Conservation (phyloP, 2,797 vertebrate genomes). For the Bradypus variegatus region DNA sequence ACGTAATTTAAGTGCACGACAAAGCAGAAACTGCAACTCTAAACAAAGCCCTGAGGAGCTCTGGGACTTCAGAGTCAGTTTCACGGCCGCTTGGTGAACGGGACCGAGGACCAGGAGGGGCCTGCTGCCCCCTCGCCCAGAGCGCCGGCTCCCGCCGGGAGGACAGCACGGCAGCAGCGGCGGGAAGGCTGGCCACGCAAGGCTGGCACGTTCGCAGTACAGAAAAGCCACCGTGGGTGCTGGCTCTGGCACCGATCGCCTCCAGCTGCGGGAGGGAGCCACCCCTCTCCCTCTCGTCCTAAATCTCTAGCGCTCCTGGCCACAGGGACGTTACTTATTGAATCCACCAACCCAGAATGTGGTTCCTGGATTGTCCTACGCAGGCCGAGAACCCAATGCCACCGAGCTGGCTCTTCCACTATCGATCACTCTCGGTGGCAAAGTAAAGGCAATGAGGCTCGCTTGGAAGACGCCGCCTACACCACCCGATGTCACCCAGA, state of each 20-base stretch:
- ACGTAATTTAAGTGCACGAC: rapidly evolving
- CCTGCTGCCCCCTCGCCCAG: too few species aligned
- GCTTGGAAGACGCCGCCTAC: neutral
- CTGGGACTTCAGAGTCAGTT: neutral
- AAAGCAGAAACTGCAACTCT: neutral
- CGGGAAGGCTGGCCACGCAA: too few species aligned
- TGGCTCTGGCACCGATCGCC: rapidly evolving
- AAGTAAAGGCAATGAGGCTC: rapidly evolving
- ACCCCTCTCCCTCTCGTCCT: neutral
- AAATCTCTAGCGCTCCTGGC: too few species aligned
- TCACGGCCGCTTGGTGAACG: too few species aligned
- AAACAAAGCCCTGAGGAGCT: rapidly evolving
- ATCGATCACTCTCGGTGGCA: neutral
- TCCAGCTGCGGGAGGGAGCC: too few species aligned
- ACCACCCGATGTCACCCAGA: rapidly evolving
- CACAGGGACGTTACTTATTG: rapidly evolving
- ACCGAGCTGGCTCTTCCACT: neutral
- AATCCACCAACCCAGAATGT: rapidly evolving
- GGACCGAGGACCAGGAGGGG: too few species aligned
- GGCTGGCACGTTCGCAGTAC: too few species aligned
- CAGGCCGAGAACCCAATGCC: neutral
- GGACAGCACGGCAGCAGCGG: too few species aligned
- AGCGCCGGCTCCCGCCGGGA: too few species aligned
- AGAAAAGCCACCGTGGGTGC: rapidly evolving
- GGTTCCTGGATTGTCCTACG: neutral